A percentile compares a stretch with the other conserved stretches of the same genome.
Conservation (phyloP, 2,113 vertebrate species). For the Carettochelys insculpta region DNA sequence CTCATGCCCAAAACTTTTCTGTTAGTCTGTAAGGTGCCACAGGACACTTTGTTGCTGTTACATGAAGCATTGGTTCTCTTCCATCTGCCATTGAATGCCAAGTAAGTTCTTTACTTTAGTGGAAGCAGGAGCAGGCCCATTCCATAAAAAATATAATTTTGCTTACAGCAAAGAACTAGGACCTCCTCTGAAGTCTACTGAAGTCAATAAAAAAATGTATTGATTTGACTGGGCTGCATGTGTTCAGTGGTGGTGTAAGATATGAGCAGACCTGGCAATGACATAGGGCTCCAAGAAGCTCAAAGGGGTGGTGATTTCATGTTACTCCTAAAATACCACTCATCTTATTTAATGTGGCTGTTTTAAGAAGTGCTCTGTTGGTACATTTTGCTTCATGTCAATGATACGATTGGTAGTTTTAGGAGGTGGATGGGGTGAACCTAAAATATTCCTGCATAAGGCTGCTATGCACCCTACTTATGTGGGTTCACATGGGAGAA, state of each 20-base stretch:
- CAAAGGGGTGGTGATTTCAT: not conserved
- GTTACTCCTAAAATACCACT: not conserved
- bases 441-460: too few relatives aligned
- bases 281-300: not conserved
- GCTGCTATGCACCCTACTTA: fast-evolving
- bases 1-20: too few relatives aligned
- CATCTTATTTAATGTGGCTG: not conserved
- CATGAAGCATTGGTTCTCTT: fast-evolving
- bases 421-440: too few relatives aligned
- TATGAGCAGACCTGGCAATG: not conserved
- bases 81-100: not conserved
- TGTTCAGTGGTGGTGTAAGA: not conserved
- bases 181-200: not conserved
- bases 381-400: too few relatives aligned
- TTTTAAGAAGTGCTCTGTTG: too few relatives aligned
- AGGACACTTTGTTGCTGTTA: too few relatives aligned
- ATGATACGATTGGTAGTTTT: too few relatives aligned
- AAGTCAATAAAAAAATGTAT: not conserved
- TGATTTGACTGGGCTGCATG: not conserved
- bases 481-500: not conserved
- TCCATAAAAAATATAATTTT: not conserved
- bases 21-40: too few relatives aligned
- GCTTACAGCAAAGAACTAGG: not conserved
- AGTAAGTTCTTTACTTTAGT: not conserved
- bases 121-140: not conserved